Percentiles rank a stretch among this genome's conserved stretches.
phyloP scores from a whole-genome alignment of 2,888 invertebrate genomes.

The Macropis europaea region DNA sequence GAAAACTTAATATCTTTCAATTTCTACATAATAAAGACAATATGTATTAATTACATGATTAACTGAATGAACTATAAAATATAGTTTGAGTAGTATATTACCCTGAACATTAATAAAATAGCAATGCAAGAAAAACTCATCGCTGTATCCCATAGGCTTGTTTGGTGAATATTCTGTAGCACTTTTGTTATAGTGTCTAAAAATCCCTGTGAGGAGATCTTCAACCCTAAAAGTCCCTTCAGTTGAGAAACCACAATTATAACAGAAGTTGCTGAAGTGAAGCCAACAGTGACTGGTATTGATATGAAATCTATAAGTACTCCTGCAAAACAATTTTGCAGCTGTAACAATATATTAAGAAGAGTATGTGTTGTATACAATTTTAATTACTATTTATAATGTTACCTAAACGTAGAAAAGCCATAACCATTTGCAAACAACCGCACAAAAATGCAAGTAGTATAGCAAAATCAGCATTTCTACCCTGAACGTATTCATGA shows the following conservation, averaged over 20 bases:
- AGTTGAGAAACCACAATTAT: slow-evolving; percentile 93
- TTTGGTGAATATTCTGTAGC: slow-evolving; percentile 85
- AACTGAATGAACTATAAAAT: not conserved
- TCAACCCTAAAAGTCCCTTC: slow-evolving; percentile 87
- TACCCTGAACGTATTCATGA: slow-evolving; percentile 86
- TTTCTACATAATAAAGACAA: slow-evolving; percentile 81
- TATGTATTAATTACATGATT: not conserved
- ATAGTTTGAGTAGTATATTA: slow-evolving; percentile 80
- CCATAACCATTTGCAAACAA: slow-evolving; percentile 90
- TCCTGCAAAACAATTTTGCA: slow-evolving; percentile 81
- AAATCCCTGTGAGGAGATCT: slow-evolving; percentile 88
- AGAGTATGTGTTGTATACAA: too few relatives aligned
- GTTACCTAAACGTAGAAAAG: slow-evolving; percentile 89
- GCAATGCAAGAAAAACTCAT: slow-evolving; percentile 88
- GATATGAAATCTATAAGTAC: slow-evolving; percentile 95
- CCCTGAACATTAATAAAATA: slow-evolving; percentile 87
- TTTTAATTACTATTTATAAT: slow-evolving; percentile 10
- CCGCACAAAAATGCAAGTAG: slow-evolving; percentile 92
- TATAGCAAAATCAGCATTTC: slow-evolving; percentile 89
- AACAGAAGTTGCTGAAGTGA: slow-evolving; percentile 94
- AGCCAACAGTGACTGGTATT: slow-evolving; percentile 93
- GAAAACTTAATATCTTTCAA: slow-evolving; percentile 85
- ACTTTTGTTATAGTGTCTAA: slow-evolving; percentile 88
- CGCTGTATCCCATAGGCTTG: slow-evolving; percentile 85
- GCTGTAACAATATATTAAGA: not conserved